Percentiles rank a stretch among this genome's conserved stretches.
Evolutionary conservation across 2,797 vertebrate genomes (phyloP).

Genomic region (Poeciliopsis infans): DNA sequence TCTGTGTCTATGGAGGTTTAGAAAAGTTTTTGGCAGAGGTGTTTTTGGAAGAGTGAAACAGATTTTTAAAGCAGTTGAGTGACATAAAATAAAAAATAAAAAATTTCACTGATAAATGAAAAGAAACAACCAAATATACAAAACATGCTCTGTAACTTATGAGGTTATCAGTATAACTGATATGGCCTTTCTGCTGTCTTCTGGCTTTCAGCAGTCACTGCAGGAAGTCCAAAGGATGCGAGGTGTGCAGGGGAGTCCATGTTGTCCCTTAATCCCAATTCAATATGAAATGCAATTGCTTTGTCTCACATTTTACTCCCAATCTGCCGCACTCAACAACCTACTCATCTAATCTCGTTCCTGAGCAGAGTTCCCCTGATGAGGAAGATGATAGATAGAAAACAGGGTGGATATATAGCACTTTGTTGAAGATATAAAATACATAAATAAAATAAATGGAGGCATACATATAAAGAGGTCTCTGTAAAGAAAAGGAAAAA

Average conservation of each 20-base stretch:
- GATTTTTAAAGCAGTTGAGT: neutral
- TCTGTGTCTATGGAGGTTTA: neutral
- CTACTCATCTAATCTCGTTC: slow-evolving; percentile 74
- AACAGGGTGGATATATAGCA: slow-evolving; percentile 19
- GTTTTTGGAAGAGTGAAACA: neutral
- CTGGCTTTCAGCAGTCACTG: slow-evolving; percentile 45
- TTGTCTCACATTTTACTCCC: slow-evolving; percentile 81
- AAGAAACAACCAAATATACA: neutral
- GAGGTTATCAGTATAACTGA: slow-evolving; percentile 41
- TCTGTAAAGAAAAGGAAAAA: slow-evolving; percentile 3
- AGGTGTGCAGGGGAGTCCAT: slow-evolving; percentile 51
- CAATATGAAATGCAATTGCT: slow-evolving; percentile 86
- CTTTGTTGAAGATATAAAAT: slow-evolving; percentile 2
- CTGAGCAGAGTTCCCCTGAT: slow-evolving; percentile 61
- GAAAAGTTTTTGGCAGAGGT: neutral
- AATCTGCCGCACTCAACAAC: slow-evolving; percentile 71
- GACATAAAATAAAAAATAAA: neutral
- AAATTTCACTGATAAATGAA: neutral
- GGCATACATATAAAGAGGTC: neutral
- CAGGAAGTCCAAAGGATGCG: slow-evolving; percentile 54
- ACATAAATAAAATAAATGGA: slow-evolving; percentile 21
- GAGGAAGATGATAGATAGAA: slow-evolving; percentile 43
- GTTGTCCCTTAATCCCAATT: slow-evolving; percentile 84
- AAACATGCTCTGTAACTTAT: slow-evolving; percentile 23
- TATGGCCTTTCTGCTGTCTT: slow-evolving; percentile 55